These are phyloP conservation scores for Ditula angustiorana DNA, from an alignment of 2,888 invertebrate species.

Conservation along the genomic window DNA sequence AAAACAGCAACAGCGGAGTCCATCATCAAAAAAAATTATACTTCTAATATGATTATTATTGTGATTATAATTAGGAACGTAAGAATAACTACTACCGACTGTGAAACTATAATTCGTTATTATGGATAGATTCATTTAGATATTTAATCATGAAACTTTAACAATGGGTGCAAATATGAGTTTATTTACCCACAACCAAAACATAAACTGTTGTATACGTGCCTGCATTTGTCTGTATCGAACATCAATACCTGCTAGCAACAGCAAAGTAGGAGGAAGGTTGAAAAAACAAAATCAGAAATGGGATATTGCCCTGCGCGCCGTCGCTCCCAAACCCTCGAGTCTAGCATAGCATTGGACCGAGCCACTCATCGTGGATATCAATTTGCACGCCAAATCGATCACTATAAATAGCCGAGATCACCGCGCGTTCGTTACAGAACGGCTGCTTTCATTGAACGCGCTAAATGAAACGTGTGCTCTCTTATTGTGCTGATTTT, in stretches of 20 bases:
- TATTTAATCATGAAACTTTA: no score
- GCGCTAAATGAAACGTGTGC: constrained; percentile 33
- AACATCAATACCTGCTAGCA: not conserved
- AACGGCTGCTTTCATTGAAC: constrained; percentile 42
- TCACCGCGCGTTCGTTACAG: constrained; percentile 49
- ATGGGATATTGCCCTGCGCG: constrained; percentile 2
- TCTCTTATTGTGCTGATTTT: constrained; percentile 2
- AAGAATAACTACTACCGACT: no score
- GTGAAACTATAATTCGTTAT: no score
- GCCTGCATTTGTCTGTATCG: not conserved
- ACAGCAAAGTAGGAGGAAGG: not conserved
- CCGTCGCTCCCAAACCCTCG: not conserved
- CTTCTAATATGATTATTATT: no score
- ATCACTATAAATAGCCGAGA: constrained; percentile 75
- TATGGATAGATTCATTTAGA: no score
- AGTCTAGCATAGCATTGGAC: constrained; percentile 11
- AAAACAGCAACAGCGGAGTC: no score
- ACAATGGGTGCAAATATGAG: no score
- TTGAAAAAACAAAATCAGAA: constrained; percentile 9
- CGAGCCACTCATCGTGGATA: constrained; percentile 56
- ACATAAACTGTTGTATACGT: no score
- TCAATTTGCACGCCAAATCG: constrained; percentile 75
- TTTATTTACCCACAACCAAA: no score
- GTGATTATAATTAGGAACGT: no score
- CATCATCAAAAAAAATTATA: no score